These are phyloP conservation scores for Sebastes ruberrimus DNA, from an alignment of 2,797 vertebrate genomes.

Conservation along the genomic window DNA sequence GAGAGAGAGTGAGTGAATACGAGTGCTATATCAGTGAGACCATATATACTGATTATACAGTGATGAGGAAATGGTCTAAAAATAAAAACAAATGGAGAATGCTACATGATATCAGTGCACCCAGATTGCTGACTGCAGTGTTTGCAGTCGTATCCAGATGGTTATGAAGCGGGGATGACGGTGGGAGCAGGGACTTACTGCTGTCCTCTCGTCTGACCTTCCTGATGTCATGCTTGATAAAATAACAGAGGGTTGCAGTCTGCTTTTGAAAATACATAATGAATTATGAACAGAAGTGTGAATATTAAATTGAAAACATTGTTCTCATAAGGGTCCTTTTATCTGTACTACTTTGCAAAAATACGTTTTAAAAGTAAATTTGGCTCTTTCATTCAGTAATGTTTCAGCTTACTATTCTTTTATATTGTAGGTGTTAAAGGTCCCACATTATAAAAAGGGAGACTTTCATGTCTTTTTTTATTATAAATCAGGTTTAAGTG, in stretches of 20 bases:
- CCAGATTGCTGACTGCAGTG: constrained; percentile 68
- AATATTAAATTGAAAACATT: constrained; percentile 5
- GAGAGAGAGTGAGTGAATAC: constrained; percentile 28
- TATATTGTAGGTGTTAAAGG: neutral
- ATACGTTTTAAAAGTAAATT: neutral
- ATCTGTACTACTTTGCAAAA: neutral
- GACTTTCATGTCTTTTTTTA: neutral
- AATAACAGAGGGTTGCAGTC: constrained; percentile 30
- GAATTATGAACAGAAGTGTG: constrained; percentile 6
- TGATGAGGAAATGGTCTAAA: constrained; percentile 82
- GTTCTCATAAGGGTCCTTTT: neutral
- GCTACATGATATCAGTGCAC: constrained; percentile 72
- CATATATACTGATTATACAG: constrained; percentile 76
- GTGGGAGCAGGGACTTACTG: constrained; percentile 53
- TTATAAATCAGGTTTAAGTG: neutral
- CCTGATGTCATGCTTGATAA: constrained; percentile 53
- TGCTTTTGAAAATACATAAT: constrained; percentile 33
- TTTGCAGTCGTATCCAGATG: constrained; percentile 64
- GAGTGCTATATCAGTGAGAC: constrained; percentile 55
- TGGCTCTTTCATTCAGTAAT: neutral
- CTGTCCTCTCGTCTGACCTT: constrained; percentile 65
- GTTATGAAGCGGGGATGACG: constrained; percentile 48
- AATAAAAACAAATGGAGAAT: constrained; percentile 78
- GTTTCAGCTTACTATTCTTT: neutral
- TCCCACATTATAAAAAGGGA: neutral